Base-by-base conservation (phyloP, 2,113 vertebrate genomes). In the Phylloscopus trochilus region DNA sequence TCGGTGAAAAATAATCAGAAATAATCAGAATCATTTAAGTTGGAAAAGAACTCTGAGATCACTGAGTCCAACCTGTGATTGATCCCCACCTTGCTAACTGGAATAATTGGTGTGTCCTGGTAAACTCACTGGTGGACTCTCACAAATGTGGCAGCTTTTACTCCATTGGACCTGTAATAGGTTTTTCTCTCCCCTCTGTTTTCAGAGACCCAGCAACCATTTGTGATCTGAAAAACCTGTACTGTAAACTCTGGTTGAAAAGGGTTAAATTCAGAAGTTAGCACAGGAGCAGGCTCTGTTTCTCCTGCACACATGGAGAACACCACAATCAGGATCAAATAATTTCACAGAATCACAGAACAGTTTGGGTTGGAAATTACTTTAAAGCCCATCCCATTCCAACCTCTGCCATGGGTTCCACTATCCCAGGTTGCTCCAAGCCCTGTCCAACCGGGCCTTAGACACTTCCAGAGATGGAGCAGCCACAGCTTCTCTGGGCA, bases 101-200 rank as follows among this genome's bases (percentile, higher is more conserved):
- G 31, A 83, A 13, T 37, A 70, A 66, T 1, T 39, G 43, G 16
- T 33, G 52, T 13, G 41, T 84, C 51, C 37, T n/a, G 49, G 4
- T 30, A 31, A 74, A 59, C 13, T 80, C 64, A 4, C 3, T 17
- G 41, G 3, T 6, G 30, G 28, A 51, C 9, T 33, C 47, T 2
- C 3, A 70, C 17, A 49, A 59, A 62, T 2, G 1, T 10, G 11
- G 46, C 15, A 51, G 35, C 6, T 77, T 83, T 52, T 46, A 58
- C 5, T 51, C 35, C 33, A 0, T 0, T 10, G 43, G 16, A 43
- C 14, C 31, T 3, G 0, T 2, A 31, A 15, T 0, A 56, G 23
- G 10, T 64, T 90, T 56, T 83, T 85, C 30, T 55, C 19, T 72
- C 27, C 21, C 2, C 7, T 59, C 20, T 6, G 1, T 24, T 55